These are phyloP conservation scores for Copidosoma aretas DNA, from an alignment of 2,888 invertebrate species.

Conservation along the genomic window DNA sequence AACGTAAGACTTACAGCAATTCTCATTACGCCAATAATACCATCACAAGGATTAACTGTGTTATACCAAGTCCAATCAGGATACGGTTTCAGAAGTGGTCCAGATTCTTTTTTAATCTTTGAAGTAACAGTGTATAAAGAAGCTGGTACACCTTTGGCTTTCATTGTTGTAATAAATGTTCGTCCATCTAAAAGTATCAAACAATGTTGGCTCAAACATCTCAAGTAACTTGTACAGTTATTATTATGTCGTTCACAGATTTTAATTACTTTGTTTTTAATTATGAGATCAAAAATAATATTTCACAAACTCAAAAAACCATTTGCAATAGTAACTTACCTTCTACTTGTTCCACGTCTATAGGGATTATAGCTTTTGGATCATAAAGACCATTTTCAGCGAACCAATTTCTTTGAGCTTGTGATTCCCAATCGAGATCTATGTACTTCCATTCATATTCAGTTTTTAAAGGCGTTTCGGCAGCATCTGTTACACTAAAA, in stretches of 20 bases:
- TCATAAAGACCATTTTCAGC: conserved; percentile 63
- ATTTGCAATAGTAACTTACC: conserved; percentile 6
- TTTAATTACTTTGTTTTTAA: too few species aligned
- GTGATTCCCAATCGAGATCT: conserved; percentile 72
- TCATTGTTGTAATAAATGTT: conserved; percentile 74
- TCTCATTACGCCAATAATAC: conserved; percentile 77
- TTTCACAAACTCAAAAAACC: too few species aligned
- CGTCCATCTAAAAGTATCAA: conserved; percentile 32
- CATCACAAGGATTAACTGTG: conserved; percentile 67
- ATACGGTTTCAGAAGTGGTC: conserved; percentile 66
- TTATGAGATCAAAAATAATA: too few species aligned
- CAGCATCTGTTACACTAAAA: too few species aligned
- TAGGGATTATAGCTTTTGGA: conserved; percentile 38
- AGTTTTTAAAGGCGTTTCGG: background rate
- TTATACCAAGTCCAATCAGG: conserved; percentile 69
- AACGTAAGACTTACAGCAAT: conserved; percentile 66
- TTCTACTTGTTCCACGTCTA: conserved; percentile 47
- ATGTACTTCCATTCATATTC: conserved; percentile 75
- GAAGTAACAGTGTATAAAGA: background rate
- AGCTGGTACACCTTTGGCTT: conserved; percentile 69
- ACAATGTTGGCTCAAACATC: background rate
- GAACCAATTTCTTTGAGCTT: conserved; percentile 66
- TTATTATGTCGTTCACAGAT: too few species aligned
- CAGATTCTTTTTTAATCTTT: conserved; percentile 55
- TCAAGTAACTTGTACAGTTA: too few species aligned